phyloP scores from a whole-genome alignment of 2,797 vertebrate genomes.

The Gouania willdenowi region DNA sequence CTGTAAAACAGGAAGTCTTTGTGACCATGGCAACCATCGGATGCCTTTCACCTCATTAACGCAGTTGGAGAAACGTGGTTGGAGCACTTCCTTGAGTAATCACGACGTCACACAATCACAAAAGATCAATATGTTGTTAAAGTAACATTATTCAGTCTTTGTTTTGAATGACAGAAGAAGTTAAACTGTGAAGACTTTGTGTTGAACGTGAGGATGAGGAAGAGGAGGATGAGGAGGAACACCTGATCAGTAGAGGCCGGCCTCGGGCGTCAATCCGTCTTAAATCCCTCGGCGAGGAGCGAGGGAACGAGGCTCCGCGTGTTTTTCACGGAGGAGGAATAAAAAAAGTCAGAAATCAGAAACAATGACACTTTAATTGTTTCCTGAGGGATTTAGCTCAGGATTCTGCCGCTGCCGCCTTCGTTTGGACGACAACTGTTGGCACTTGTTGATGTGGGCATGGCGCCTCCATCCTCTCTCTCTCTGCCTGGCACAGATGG shows the following conservation, averaged over 20 bases:
- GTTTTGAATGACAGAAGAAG: no score
- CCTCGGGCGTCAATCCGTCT: constrained; percentile 28
- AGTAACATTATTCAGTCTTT: no score
- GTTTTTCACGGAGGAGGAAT: background rate
- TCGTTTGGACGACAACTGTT: constrained; percentile 55
- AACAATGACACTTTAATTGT: constrained; percentile 54
- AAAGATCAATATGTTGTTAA: no score
- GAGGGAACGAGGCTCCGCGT: constrained; percentile 1
- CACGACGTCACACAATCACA: no score
- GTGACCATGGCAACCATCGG: no score
- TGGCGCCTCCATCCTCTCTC: constrained; percentile 35
- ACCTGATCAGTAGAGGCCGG: constrained; percentile 28
- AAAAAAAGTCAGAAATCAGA: constrained; percentile 13
- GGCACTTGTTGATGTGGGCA: constrained; percentile 62
- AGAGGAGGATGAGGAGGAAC: constrained; percentile 5
- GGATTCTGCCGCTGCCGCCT: constrained; percentile 32
- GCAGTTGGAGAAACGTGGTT: no score
- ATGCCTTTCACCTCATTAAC: no score
- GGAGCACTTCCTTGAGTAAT: no score
- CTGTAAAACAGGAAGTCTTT: no score
- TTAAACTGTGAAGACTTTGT: no score
- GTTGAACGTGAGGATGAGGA: no score
- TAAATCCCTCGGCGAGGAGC: constrained; percentile 33
- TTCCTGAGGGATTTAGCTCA: constrained; percentile 60
- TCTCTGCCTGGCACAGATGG: constrained; percentile 67